Evolutionary conservation across 2,797 vertebrate species (phyloP).

Genomic region (Arrhamphus sclerolepis): DNA sequence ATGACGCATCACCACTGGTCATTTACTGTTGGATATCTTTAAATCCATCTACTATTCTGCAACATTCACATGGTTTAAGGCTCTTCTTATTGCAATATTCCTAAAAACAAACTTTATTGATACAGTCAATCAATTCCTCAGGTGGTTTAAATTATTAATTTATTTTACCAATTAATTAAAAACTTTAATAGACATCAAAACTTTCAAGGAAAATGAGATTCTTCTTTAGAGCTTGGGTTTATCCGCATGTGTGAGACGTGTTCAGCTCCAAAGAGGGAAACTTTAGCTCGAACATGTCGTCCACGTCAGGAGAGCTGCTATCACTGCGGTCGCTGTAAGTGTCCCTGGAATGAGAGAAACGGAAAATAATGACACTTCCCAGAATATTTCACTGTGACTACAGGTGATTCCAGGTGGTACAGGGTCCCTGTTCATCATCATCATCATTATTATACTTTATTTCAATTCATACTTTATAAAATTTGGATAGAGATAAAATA

Average conservation of each 20-base stretch:
- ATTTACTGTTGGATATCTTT: neutral
- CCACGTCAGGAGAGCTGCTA: slow-evolving; percentile 90
- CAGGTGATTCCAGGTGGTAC: slow-evolving; percentile 4
- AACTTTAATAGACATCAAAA: too few species aligned
- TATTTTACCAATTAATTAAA: too few species aligned
- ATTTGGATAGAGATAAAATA: too few species aligned
- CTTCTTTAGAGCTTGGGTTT: neutral
- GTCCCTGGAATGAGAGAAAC: slow-evolving; percentile 82
- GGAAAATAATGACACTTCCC: slow-evolving; percentile 3
- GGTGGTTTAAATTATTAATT: slow-evolving; percentile 13
- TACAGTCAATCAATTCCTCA: neutral
- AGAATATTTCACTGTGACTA: slow-evolving; percentile 13
- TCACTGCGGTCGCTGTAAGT: slow-evolving; percentile 91
- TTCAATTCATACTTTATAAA: too few species aligned
- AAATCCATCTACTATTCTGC: neutral
- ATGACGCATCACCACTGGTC: neutral
- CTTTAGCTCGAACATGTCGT: slow-evolving; percentile 89
- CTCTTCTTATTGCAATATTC: slow-evolving; percentile 11
- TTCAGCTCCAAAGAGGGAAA: slow-evolving; percentile 76
- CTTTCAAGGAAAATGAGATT: neutral
- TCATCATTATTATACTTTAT: too few species aligned
- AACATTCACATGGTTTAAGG: neutral
- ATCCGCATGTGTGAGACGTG: neutral
- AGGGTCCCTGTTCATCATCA: neutral
- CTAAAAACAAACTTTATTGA: neutral